Evolutionary conservation across 1,140 invertebrate genomes (phyloP).

Genomic region (Diprion similis): DNA sequence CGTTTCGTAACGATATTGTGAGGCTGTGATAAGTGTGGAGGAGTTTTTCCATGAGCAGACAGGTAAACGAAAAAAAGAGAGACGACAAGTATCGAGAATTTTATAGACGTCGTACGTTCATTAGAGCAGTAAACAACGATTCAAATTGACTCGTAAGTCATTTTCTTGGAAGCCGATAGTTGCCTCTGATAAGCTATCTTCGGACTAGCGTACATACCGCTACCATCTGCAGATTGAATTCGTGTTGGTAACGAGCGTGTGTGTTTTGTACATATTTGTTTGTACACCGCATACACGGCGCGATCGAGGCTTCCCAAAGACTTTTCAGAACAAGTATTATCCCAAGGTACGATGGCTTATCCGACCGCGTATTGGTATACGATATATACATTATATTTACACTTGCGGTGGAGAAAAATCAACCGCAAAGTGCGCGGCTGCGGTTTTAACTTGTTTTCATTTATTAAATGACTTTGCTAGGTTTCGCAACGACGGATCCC

Average conservation of each 20-base stretch:
- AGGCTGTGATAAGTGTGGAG: constrained; percentile 22
- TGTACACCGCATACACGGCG: neutral
- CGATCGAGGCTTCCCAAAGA: neutral
- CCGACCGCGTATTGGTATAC: neutral
- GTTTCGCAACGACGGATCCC: too few species aligned
- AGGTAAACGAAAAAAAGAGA: too few species aligned
- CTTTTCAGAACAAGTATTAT: neutral
- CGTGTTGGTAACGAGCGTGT: neutral
- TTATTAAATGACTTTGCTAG: too few species aligned
- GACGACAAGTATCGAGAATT: too few species aligned
- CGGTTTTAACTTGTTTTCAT: too few species aligned
- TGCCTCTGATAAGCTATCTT: neutral
- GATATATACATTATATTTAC: neutral
- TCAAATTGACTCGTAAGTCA: too few species aligned
- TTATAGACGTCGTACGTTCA: too few species aligned
- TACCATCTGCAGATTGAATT: neutral
- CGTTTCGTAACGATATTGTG: constrained; percentile 13
- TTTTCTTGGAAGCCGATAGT: neutral
- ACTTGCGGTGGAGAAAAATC: neutral
- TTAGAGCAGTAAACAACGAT: too few species aligned
- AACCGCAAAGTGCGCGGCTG: too few species aligned
- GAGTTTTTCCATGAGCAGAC: neutral
- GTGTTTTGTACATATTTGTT: neutral
- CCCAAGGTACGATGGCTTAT: neutral
- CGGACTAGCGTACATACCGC: neutral